A percentile compares a stretch with the other conserved stretches of the same genome.
These are phyloP conservation scores for Sylvia borin DNA, from an alignment of 2,797 vertebrate genomes.

Conservation along the genomic window DNA sequence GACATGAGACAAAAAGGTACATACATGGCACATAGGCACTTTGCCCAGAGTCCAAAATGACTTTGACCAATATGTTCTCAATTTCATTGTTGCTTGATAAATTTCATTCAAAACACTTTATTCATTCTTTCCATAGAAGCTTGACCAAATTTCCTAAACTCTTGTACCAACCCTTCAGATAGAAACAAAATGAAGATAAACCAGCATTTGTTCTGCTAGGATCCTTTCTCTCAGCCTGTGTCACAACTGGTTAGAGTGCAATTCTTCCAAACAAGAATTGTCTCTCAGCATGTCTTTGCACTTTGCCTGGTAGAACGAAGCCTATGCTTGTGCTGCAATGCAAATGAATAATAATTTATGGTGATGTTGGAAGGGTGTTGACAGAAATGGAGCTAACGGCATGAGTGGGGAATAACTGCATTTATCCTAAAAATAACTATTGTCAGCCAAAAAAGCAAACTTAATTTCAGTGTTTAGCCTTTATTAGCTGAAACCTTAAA, in stretches of 20 bases:
- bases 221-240: background rate
- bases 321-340: background rate
- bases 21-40: accelerated
- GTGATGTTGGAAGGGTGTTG: slow-evolving; percentile 20
- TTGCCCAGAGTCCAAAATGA: background rate
- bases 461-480: background rate
- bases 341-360: slow-evolving; percentile 8
- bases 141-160: background rate
- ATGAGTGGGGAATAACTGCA: background rate
- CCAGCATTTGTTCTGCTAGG: background rate
- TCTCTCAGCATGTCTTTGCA: slow-evolving; percentile 36
- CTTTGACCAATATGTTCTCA: background rate
- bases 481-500: background rate
- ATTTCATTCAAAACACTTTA: background rate
- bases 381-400: background rate
- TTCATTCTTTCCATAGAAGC: background rate
- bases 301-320: background rate
- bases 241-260: slow-evolving; percentile 21
- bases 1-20: background rate
- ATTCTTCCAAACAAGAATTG: slow-evolving; percentile 2
- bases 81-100: background rate
- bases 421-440: slow-evolving; percentile 20
- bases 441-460: background rate
- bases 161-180: background rate
- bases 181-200: background rate